phyloP scores from a whole-genome alignment of 2,797 vertebrate genomes.

The Esox lucius region DNA sequence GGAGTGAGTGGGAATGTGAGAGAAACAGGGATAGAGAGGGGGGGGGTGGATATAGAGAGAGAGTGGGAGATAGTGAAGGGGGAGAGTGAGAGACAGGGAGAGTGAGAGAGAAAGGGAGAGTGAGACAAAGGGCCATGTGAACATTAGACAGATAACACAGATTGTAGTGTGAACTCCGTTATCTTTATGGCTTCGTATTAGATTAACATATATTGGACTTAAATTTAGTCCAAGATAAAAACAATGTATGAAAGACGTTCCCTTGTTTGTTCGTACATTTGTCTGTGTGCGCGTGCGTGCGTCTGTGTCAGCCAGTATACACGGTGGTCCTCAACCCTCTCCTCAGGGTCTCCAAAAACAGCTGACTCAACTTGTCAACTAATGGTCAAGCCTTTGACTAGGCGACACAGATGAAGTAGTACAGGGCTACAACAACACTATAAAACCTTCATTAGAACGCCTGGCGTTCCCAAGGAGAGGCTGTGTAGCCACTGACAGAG shows the following conservation, averaged over 20 bases:
- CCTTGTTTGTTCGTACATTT: not conserved
- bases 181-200: slow-evolving; percentile 33
- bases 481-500: too few species aligned
- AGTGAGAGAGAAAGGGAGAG: not conserved
- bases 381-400: too few species aligned
- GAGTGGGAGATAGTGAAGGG: not conserved
- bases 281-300: slow-evolving; percentile 8
- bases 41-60: too few species aligned
- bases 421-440: too few species aligned
- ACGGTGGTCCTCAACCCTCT: too few species aligned
- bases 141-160: not conserved
- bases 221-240: not conserved
- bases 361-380: too few species aligned
- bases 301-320: not conserved
- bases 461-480: too few species aligned
- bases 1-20: not conserved
- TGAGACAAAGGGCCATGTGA: not conserved
- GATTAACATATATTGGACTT: slow-evolving; percentile 17
- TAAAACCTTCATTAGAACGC: too few species aligned
- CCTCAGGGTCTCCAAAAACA: too few species aligned
- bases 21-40: too few species aligned
- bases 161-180: not conserved
- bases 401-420: too few species aligned
- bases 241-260: too few species aligned
- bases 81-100: not conserved